These are phyloP conservation scores for Caracal caracal DNA, from an alignment of 2,113 vertebrate species.

Conservation along the genomic window DNA sequence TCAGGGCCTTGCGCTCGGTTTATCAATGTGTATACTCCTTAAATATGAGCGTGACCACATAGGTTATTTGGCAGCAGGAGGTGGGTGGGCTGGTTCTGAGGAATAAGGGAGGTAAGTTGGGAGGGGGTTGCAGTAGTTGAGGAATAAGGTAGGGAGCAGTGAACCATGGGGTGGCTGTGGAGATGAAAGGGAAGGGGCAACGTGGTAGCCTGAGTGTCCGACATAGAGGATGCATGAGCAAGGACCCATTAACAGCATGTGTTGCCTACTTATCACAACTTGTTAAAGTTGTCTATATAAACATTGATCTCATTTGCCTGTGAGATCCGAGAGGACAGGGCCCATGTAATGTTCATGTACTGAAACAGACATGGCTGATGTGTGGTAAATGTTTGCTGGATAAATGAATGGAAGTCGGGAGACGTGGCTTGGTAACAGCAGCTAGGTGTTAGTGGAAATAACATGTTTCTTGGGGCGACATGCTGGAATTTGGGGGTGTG, in stretches of 20 bases:
- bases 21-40: neutral
- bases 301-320: neutral
- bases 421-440: neutral
- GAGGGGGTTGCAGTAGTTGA: neutral
- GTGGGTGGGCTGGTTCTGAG: neutral
- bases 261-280: neutral
- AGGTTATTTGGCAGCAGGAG: neutral
- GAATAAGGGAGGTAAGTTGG: neutral
- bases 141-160: neutral
- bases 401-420: neutral
- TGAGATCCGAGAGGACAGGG: neutral
- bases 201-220: accelerated
- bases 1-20: neutral
- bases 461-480: neutral
- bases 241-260: neutral
- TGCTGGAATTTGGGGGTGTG: neutral
- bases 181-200: neutral
- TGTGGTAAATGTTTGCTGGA: neutral
- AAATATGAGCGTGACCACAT: neutral
- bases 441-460: neutral
- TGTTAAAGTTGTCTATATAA: neutral
- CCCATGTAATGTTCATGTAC: neutral
- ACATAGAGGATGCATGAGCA: neutral
- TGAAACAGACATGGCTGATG: neutral
- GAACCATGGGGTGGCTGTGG: neutral